These are phyloP conservation scores for Nemopilema nomurai DNA, from an alignment of 30 jellyfish, hydroid and myxozoan species.

Conservation along the genomic window DNA sequence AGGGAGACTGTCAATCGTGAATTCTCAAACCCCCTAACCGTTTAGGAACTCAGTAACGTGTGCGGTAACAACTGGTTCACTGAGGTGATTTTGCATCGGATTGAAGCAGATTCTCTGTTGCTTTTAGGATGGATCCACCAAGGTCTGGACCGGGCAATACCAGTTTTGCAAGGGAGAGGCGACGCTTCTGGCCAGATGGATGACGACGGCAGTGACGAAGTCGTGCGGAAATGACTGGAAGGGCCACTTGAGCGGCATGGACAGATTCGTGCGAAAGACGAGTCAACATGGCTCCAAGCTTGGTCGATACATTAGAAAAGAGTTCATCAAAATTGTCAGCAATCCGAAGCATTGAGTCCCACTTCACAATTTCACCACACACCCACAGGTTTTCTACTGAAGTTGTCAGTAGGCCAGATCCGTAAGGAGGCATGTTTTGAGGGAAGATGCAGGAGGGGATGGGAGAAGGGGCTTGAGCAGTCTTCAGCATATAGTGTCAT, in stretches of 20 bases:
- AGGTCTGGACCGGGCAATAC: slow-evolving; percentile 85
- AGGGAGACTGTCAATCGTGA: no score
- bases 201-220: slow-evolving; percentile 67
- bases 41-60: no score
- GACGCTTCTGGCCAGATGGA: slow-evolving; percentile 69
- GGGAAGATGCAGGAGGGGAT: no score
- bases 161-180: slow-evolving; percentile 71
- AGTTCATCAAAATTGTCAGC: slow-evolving; percentile 39
- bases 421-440: no score
- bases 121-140: slow-evolving; percentile 62
- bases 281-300: slow-evolving; percentile 43
- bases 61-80: no score
- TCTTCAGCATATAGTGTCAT: no score
- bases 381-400: background rate
- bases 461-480: no score
- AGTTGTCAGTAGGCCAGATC: no score
- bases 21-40: no score
- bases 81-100: no score
- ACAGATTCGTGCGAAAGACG: slow-evolving; percentile 71
- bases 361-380: background rate
- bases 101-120: background rate
- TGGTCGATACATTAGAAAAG: slow-evolving; percentile 50
- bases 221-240: slow-evolving; percentile 61
- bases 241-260: slow-evolving; percentile 56
- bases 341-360: background rate